phyloP scores from a whole-genome alignment of 2,113 vertebrate genomes.

The Odontophorus gujanensis region DNA sequence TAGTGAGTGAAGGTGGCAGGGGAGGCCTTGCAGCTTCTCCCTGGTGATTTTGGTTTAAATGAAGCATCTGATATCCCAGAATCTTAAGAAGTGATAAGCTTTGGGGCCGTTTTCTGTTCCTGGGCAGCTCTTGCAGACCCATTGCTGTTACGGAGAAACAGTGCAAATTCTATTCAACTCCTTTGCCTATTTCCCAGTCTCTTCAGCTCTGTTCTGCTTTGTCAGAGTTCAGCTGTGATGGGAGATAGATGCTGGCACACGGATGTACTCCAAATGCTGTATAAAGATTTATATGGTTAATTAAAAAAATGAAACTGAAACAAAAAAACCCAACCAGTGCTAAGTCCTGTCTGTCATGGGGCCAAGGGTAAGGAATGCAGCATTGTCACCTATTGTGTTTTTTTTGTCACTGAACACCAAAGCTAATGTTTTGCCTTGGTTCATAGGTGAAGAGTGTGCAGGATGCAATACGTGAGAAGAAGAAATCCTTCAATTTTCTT shows the following conservation, averaged over 20 bases:
- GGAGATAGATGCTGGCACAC: background rate
- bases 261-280: background rate
- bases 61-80: background rate
- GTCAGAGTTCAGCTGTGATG: background rate
- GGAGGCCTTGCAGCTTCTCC: background rate
- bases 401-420: background rate
- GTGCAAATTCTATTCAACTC: background rate
- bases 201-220: background rate
- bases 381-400: background rate
- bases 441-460: conserved; percentile 95
- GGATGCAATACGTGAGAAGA: conserved; percentile 93
- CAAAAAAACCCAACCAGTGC: background rate
- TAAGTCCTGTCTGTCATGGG: fast-evolving
- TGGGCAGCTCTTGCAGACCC: background rate
- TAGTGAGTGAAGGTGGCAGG: background rate
- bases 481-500: conserved; percentile 91
- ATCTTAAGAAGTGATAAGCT: background rate
- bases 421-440: background rate
- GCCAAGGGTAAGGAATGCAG: background rate
- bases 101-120: background rate
- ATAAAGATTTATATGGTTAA: background rate
- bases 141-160: fast-evolving
- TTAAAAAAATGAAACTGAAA: background rate
- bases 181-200: background rate
- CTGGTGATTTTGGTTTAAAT: background rate